A percentile compares a stretch with the other conserved stretches of the same genome.
Conservation (phyloP, 2,113 vertebrate species). For the Brachyhypopomus occidentalis region DNA sequence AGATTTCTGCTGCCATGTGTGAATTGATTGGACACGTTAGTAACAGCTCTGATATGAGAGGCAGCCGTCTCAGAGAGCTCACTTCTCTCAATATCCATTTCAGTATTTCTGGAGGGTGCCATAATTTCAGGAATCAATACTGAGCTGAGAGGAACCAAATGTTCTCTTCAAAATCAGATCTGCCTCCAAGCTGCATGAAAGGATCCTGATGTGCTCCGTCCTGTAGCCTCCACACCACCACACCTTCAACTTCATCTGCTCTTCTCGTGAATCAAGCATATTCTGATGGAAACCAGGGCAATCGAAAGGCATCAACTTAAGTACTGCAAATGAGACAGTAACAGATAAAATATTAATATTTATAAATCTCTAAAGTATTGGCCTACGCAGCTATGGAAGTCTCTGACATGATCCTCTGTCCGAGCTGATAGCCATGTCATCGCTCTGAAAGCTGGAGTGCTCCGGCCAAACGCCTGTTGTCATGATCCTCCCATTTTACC, state of each 20-base stretch:
- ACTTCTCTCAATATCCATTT: constrained; percentile 38
- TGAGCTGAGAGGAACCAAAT: constrained; percentile 25
- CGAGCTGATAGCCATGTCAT: constrained; percentile 46
- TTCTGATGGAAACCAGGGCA: constrained; percentile 17
- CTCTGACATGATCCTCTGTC: constrained; percentile 51
- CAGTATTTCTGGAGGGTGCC: constrained; percentile 46
- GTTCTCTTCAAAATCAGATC: constrained; percentile 50
- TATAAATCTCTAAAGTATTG: constrained; percentile 21
- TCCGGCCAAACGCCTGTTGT: constrained; percentile 7
- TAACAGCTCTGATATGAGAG: constrained; percentile 16
- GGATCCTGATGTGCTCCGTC: constrained; percentile 21
- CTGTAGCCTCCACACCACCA: constrained; percentile 12
- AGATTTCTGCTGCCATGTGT: constrained; percentile 3
- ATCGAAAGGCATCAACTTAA: constrained; percentile 48
- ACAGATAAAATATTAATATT: constrained; percentile 49
- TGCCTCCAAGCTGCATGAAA: constrained; percentile 43
- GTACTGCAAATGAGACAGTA: constrained; percentile 32
- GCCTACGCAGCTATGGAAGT: background rate
- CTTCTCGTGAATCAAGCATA: constrained; percentile 41
- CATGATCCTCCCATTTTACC: constrained; percentile 40
- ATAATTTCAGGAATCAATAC: constrained; percentile 48
- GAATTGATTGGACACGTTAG: constrained; percentile 11
- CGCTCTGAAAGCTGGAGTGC: constrained; percentile 44
- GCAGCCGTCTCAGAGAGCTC: constrained; percentile 22
- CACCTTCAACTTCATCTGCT: constrained; percentile 35